Percentiles rank a stretch among this genome's conserved stretches.
phyloP scores from a whole-genome alignment of 2,888 invertebrate species.

The Amiota communis region DNA sequence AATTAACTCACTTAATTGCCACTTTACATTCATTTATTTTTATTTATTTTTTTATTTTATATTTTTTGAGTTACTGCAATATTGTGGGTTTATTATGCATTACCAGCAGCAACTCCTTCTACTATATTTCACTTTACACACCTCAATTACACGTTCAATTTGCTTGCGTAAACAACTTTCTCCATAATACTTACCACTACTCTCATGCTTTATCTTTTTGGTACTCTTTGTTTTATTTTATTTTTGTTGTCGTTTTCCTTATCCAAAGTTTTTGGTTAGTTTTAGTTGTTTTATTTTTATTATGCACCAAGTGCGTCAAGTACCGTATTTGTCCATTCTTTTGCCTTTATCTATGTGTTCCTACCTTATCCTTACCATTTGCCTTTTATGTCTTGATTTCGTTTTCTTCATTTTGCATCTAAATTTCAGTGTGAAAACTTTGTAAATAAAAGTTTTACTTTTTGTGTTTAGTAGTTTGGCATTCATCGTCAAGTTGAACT shows the following conservation, averaged over 20 bases:
- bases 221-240: background rate
- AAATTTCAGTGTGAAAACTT: conserved; percentile 31
- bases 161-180: conserved; percentile 28
- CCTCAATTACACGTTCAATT: conserved; percentile 29
- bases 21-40: too few relatives aligned
- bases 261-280: conserved; percentile 23
- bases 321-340: background rate
- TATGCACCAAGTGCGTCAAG: conserved; percentile 9
- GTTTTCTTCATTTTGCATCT: conserved; percentile 9
- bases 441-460: conserved; percentile 27
- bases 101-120: too few relatives aligned
- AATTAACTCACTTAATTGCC: too few relatives aligned
- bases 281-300: conserved; percentile 25
- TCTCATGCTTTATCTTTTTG: conserved; percentile 3
- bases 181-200: background rate
- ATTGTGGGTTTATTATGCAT: too few relatives aligned
- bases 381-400: background rate
- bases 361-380: too few relatives aligned
- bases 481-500: background rate
- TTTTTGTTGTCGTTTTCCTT: conserved; percentile 10
- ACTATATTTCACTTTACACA: too few relatives aligned
- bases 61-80: too few relatives aligned
- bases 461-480: conserved; percentile 2
- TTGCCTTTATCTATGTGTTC: background rate
- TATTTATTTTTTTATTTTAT: too few relatives aligned